Percentiles rank a stretch among this genome's conserved stretches.
Evolutionary conservation across 2,888 invertebrate species (phyloP).

Genomic region (Periphyllus acericola): DNA sequence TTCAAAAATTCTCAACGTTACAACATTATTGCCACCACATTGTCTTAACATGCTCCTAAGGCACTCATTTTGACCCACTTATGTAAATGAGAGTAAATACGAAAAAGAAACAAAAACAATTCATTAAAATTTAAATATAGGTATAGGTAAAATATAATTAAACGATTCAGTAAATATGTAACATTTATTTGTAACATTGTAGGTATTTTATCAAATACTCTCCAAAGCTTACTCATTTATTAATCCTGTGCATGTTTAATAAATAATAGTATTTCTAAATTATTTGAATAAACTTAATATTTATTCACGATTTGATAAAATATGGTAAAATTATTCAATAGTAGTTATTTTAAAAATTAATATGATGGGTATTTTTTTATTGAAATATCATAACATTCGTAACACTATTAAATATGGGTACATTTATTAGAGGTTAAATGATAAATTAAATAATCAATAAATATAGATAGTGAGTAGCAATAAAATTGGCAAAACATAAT

Average conservation of each 20-base stretch:
- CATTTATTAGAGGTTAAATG: neutral
- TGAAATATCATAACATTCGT: too few relatives aligned
- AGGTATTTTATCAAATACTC: neutral
- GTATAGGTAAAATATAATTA: neutral
- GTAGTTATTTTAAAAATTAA: neutral
- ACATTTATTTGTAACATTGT: neutral
- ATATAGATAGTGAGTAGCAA: neutral
- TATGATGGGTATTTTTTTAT: too few relatives aligned
- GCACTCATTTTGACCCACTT: conserved; percentile 47
- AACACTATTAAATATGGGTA: too few relatives aligned
- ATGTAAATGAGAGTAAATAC: conserved; percentile 3
- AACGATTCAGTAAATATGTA: conserved; percentile 15
- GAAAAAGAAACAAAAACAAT: conserved; percentile 16
- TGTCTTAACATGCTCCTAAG: neutral
- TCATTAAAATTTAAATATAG: neutral
- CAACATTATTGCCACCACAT: conserved; percentile 32
- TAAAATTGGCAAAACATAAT: too few relatives aligned
- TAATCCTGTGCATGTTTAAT: neutral
- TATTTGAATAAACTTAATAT: too few relatives aligned
- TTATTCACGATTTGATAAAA: too few relatives aligned
- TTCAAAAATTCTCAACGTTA: conserved; percentile 45
- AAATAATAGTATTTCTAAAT: too few relatives aligned
- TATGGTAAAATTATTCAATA: neutral
- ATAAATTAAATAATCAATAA: neutral
- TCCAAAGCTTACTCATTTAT: neutral